phyloP scores from a whole-genome alignment of 92 coral and sea anemone species.

The Phenganax stokvisi region DNA sequence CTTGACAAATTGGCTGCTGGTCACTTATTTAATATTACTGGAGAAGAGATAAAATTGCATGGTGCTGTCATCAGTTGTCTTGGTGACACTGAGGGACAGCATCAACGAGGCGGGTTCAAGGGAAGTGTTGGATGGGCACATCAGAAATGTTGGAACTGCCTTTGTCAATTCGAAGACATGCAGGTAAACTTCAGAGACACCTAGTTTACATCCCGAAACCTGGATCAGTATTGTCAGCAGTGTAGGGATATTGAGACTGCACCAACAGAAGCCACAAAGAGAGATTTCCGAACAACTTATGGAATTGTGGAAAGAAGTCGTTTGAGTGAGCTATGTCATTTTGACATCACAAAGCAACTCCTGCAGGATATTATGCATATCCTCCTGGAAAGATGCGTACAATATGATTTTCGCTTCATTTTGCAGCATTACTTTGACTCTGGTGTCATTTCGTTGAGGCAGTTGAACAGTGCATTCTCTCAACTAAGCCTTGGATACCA shows the following conservation, averaged over 20 bases:
- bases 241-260: slow-evolving; percentile 35
- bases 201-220: slow-evolving; percentile 33
- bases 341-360: slow-evolving; percentile 49
- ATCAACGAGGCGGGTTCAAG: not conserved
- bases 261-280: not conserved
- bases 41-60: slow-evolving; percentile 2
- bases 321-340: slow-evolving; percentile 42
- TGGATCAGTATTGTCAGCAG: slow-evolving; percentile 32
- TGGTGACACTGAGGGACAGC: slow-evolving; percentile 46
- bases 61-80: slow-evolving; percentile 36
- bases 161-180: slow-evolving; percentile 36
- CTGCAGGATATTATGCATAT: slow-evolving; percentile 67
- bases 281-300: slow-evolving; percentile 15
- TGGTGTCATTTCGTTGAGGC: slow-evolving; percentile 8
- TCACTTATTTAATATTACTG: slow-evolving; percentile 6
- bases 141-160: slow-evolving; percentile 47
- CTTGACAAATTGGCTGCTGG: slow-evolving; percentile 34
- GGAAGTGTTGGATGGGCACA: slow-evolving; percentile 40
- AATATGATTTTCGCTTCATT: not conserved
- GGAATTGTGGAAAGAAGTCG: slow-evolving; percentile 37
- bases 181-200: slow-evolving; percentile 39
- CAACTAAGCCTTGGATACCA: slow-evolving; percentile 11
- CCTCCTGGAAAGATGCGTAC: slow-evolving; percentile 52
- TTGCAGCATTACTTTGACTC: not conserved
- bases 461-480: slow-evolving; percentile 14